Percentiles rank a stretch among this genome's conserved stretches.
Evolutionary conservation across 2,797 vertebrate genomes (phyloP).

Genomic region (Synaphobranchus kaupii): DNA sequence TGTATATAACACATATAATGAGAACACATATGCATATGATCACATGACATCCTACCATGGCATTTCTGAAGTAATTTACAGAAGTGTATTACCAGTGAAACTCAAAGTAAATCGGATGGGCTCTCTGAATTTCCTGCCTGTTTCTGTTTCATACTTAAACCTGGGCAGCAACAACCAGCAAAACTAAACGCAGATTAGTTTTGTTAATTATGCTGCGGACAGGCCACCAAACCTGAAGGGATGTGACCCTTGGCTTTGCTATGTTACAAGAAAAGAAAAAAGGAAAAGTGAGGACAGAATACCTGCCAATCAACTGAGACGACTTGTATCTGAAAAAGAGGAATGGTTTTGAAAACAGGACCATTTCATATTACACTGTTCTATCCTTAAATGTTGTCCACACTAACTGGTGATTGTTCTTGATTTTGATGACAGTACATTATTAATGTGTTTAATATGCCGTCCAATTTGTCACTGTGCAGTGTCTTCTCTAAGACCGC

Average conservation of each 20-base stretch:
- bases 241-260: conserved; percentile 54
- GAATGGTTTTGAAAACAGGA: neutral
- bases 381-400: neutral
- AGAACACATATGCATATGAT: neutral
- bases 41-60: neutral
- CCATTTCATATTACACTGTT: neutral
- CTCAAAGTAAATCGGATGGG: neutral
- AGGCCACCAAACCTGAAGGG: neutral
- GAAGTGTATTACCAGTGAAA: neutral
- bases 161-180: neutral
- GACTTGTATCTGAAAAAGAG: conserved; percentile 38
- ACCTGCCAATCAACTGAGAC: conserved; percentile 63
- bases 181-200: neutral
- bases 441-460: neutral
- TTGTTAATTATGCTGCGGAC: neutral
- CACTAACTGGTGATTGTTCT: neutral
- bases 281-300: conserved; percentile 68
- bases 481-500: neutral
- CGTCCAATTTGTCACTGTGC: neutral
- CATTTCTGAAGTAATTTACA: neutral
- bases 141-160: neutral
- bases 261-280: conserved; percentile 60
- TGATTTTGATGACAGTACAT: neutral
- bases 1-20: too few species aligned
- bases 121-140: neutral